These are phyloP conservation scores for Epinotia nisella DNA, from an alignment of 2,888 invertebrate genomes.

Conservation along the genomic window DNA sequence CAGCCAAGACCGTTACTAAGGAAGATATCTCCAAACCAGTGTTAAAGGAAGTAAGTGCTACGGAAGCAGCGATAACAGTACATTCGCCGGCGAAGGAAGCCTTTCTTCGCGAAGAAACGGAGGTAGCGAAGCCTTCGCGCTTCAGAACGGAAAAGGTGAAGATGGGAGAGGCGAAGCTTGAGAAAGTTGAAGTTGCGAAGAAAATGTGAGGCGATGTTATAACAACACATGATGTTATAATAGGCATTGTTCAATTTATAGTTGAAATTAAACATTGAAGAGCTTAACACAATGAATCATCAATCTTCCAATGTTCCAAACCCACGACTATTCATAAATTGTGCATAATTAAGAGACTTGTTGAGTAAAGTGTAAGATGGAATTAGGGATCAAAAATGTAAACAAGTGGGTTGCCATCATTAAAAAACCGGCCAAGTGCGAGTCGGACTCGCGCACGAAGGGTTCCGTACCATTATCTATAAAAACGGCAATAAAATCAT, in stretches of 20 bases:
- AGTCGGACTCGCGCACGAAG: too few species aligned
- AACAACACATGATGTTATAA: too few species aligned
- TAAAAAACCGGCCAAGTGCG: too few species aligned
- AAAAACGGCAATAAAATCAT: too few species aligned
- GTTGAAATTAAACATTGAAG: background rate
- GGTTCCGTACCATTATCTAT: too few species aligned
- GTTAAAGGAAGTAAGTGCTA: background rate
- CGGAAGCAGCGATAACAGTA: slow-evolving; percentile 12
- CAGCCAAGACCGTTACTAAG: slow-evolving; percentile 8
- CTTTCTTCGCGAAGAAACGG: slow-evolving; percentile 7
- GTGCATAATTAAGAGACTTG: too few species aligned
- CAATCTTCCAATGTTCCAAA: too few species aligned
- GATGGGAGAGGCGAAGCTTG: slow-evolving; percentile 18
- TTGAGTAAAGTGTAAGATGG: too few species aligned
- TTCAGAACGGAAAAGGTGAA: slow-evolving; percentile 20
- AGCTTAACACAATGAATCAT: background rate
- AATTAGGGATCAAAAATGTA: too few species aligned
- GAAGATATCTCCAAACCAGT: slow-evolving; percentile 10
- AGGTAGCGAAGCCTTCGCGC: slow-evolving; percentile 7
- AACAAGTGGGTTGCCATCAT: too few species aligned
- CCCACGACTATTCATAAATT: too few species aligned
- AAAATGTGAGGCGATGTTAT: slow-evolving; percentile 11
- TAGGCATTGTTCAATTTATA: background rate
- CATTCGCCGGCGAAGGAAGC: slow-evolving; percentile 25
- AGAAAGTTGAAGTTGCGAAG: slow-evolving; percentile 31